Percentiles rank a stretch among this genome's conserved stretches.
Conservation (phyloP, 2,113 vertebrate genomes). For the Grus americana region DNA sequence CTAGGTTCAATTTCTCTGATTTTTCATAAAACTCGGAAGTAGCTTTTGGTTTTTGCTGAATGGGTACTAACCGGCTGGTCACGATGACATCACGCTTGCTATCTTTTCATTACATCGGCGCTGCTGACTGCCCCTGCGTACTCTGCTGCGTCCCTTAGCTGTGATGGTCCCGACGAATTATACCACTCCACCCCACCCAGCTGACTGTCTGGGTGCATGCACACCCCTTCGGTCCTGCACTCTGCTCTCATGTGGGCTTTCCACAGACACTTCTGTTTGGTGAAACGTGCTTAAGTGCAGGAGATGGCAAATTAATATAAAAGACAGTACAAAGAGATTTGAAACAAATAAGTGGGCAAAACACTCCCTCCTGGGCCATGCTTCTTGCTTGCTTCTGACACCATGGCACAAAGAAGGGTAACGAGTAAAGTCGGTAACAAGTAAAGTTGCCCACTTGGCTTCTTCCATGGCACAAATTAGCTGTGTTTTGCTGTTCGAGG, state of each 20-base stretch:
- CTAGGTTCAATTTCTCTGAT: not conserved
- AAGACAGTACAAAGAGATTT: not conserved
- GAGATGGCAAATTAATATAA: not conserved
- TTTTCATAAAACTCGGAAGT: not conserved
- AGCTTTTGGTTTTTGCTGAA: not conserved
- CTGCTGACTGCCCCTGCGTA: not conserved
- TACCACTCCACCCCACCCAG: too few species aligned
- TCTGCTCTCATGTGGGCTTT: not conserved
- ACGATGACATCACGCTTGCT: accelerated
- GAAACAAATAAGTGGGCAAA: not conserved
- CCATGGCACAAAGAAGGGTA: not conserved
- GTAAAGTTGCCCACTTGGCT: not conserved
- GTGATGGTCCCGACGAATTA: not conserved
- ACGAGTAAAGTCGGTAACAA: not conserved
- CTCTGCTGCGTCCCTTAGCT: not conserved
- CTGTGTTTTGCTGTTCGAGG: not conserved
- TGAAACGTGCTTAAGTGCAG: not conserved
- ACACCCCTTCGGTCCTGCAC: not conserved
- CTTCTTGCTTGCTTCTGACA: not conserved
- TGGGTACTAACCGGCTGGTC: not conserved
- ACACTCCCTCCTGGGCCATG: not conserved
- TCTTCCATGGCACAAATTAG: not conserved
- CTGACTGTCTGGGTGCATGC: accelerated
- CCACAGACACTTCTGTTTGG: not conserved
- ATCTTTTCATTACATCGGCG: not conserved